Conservation (phyloP, 2,888 invertebrate species). For the Pandemis heparana region DNA sequence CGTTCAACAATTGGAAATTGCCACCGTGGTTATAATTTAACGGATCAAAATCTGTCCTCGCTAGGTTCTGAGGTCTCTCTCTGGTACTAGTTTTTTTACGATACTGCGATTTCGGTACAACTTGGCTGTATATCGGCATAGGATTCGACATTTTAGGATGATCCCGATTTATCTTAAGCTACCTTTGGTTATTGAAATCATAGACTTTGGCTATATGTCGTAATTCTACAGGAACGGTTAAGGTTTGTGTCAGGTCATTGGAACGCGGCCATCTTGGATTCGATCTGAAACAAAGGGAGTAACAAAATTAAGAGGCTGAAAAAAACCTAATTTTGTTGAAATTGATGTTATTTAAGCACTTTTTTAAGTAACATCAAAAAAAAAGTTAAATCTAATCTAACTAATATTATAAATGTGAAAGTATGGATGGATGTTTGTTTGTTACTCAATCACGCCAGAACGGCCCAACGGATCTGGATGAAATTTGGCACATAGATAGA, state of each 20-base stretch:
- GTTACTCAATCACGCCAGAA: too few relatives aligned
- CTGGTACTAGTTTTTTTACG: slow-evolving; percentile 57
- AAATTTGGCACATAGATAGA: too few relatives aligned
- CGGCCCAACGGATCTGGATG: too few relatives aligned
- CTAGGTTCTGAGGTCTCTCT: slow-evolving; percentile 57
- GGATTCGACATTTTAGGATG: slow-evolving; percentile 74
- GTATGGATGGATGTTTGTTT: too few relatives aligned
- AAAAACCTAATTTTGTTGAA: too few relatives aligned
- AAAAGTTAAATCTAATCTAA: too few relatives aligned
- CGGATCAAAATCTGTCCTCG: slow-evolving; percentile 87
- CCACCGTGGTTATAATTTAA: slow-evolving; percentile 87
- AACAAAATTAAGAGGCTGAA: too few relatives aligned
- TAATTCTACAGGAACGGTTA: slow-evolving; percentile 74
- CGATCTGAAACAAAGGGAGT: slow-evolving; percentile 22
- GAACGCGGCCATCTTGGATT: background rate
- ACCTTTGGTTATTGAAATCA: slow-evolving; percentile 71
- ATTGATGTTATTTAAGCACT: too few relatives aligned
- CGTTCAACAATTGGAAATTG: slow-evolving; percentile 68
- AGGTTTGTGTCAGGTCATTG: slow-evolving; percentile 20
- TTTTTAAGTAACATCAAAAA: too few relatives aligned
- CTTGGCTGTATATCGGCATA: slow-evolving; percentile 83
- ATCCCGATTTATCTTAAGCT: slow-evolving; percentile 55
- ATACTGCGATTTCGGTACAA: slow-evolving; percentile 78
- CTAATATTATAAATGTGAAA: too few relatives aligned
- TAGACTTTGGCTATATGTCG: slow-evolving; percentile 78